Evolutionary conservation across 2,797 vertebrate species (phyloP).

Genomic region (Amblyopsis hoosieri): DNA sequence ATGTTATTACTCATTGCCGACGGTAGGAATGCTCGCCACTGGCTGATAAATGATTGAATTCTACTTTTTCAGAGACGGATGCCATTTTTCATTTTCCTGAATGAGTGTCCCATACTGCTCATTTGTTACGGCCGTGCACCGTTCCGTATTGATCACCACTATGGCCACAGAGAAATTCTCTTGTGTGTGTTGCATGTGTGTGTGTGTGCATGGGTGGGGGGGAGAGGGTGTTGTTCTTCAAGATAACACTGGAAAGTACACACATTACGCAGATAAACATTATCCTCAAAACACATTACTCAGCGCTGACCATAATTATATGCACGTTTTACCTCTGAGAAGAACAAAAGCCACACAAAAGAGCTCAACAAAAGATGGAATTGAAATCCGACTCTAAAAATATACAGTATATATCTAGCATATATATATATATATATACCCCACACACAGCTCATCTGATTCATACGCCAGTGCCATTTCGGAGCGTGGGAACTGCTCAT

Average conservation of each 20-base stretch:
- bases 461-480: constrained; percentile 18
- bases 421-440: constrained; percentile 9
- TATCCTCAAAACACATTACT: constrained; percentile 39
- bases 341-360: constrained; percentile 9
- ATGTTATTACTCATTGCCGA: constrained; percentile 37
- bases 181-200: not conserved
- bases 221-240: not conserved
- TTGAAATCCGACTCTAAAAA: constrained; percentile 22
- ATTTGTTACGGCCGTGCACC: constrained; percentile 58
- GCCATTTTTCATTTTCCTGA: constrained; percentile 63
- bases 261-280: constrained; percentile 20
- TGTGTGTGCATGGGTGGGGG: not conserved
- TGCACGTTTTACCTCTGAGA: constrained; percentile 25
- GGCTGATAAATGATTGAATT: constrained; percentile 55
- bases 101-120: constrained; percentile 49
- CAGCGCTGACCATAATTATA: constrained; percentile 14
- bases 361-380: not conserved
- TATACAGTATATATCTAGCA: not conserved
- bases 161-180: constrained; percentile 34
- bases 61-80: constrained; percentile 49
- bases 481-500: constrained; percentile 50
- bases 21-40: constrained; percentile 22
- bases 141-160: constrained; percentile 63
- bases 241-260: constrained; percentile 10
- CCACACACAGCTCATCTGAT: constrained; percentile 35